These are phyloP conservation scores for Diarsia dahlii DNA, from an alignment of 2,888 invertebrate genomes.

Conservation along the genomic window DNA sequence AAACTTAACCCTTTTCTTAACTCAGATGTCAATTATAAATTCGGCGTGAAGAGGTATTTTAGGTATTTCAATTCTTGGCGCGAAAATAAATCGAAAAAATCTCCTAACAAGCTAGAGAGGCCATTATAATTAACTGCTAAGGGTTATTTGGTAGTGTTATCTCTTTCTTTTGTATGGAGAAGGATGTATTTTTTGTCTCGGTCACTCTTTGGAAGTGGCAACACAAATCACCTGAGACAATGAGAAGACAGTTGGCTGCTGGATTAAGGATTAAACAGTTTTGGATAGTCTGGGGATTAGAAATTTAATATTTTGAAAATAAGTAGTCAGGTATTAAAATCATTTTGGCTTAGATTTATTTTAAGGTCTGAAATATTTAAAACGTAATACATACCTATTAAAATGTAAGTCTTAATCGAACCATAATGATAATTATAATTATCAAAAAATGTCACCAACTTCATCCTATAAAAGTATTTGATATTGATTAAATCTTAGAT, in stretches of 20 bases:
- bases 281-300: conserved; percentile 50
- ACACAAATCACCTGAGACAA: conserved; percentile 86
- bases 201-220: conserved; percentile 65
- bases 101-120: conserved; percentile 78
- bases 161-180: conserved; percentile 64
- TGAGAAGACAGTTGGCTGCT: conserved; percentile 79
- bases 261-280: conserved; percentile 52
- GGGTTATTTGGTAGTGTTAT: conserved; percentile 65
- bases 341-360: neutral
- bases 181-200: conserved; percentile 66
- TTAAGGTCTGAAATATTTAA: neutral
- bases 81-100: conserved; percentile 80
- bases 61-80: conserved; percentile 76
- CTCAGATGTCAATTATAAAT: conserved; percentile 82
- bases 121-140: conserved; percentile 84
- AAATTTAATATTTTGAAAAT: too few species aligned
- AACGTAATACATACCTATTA: too few species aligned
- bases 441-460: too few species aligned
- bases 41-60: conserved; percentile 83
- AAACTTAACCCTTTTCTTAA: conserved; percentile 62
- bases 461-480: too few species aligned
- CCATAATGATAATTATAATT: too few species aligned
- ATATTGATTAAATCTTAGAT: too few species aligned
- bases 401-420: too few species aligned
- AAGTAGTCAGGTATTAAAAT: neutral